Percentiles rank a stretch among this genome's conserved stretches.
These are phyloP conservation scores for Pangasius djambal DNA, from an alignment of 2,797 vertebrate species.

Conservation along the genomic window DNA sequence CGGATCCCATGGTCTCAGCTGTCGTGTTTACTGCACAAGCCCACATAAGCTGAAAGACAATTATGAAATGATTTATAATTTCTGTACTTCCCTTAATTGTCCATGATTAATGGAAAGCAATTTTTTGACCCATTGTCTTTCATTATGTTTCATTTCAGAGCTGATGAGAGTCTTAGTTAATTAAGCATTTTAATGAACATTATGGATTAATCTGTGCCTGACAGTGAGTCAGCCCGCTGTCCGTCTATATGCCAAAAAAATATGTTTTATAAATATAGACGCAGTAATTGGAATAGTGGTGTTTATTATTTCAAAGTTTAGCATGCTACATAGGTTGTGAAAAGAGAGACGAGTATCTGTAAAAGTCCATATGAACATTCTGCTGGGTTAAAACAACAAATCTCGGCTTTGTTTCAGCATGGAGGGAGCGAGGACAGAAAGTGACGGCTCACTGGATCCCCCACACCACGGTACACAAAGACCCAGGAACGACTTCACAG, in stretches of 20 bases:
- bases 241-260: not conserved
- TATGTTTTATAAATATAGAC: not conserved
- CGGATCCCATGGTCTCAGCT: conserved; percentile 17
- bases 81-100: conserved; percentile 48
- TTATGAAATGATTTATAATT: conserved; percentile 45
- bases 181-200: conserved; percentile 40
- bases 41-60: conserved; percentile 9
- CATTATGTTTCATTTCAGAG: conserved; percentile 41
- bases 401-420: conserved; percentile 43
- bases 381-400: not conserved
- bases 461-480: conserved; percentile 27
- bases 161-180: conserved; percentile 46
- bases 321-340: not conserved
- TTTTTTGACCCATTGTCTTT: conserved; percentile 50
- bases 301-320: not conserved
- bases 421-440: conserved; percentile 46
- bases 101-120: conserved; percentile 50
- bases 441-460: conserved; percentile 52
- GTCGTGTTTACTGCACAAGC: not conserved
- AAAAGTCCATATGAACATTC: not conserved
- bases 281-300: not conserved
- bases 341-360: not conserved
- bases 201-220: conserved; percentile 28
- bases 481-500: conserved; percentile 33
- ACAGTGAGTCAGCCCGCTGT: conserved; percentile 6